Evolutionary conservation across 2,888 invertebrate genomes (phyloP).

Genomic region (Archips crataeganus): DNA sequence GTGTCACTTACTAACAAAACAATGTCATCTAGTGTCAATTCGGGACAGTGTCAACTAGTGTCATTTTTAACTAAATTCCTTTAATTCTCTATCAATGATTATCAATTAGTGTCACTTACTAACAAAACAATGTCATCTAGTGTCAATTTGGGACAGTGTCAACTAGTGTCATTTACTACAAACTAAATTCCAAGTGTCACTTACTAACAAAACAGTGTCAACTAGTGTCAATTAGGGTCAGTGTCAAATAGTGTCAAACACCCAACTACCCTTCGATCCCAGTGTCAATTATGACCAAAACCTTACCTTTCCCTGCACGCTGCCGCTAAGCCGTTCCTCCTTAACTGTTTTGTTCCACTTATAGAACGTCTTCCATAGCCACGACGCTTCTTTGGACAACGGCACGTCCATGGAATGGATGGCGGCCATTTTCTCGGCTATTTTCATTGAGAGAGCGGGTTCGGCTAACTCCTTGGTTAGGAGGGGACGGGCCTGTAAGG

Average conservation of each 20-base stretch:
- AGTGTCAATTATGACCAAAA: neutral
- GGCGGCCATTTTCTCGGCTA: slow-evolving; percentile 97
- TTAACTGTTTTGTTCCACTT: slow-evolving; percentile 89
- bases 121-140: no score
- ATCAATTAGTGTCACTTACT: no score
- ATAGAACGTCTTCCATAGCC: slow-evolving; percentile 96
- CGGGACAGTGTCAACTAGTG: no score
- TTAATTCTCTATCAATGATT: no score
- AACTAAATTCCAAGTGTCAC: no score
- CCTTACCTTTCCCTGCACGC: slow-evolving; percentile 59
- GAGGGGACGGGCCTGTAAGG: slow-evolving; percentile 92
- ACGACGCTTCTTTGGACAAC: slow-evolving; percentile 97
- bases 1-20: no score
- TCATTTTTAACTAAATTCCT: no score
- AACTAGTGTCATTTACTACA: no score
- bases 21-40: no score
- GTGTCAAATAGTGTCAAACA: neutral
- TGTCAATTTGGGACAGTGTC: no score
- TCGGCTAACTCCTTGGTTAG: slow-evolving; percentile 93
- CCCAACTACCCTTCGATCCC: no score
- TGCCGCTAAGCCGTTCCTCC: slow-evolving; percentile 60
- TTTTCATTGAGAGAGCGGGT: slow-evolving; percentile 91
- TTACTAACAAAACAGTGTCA: neutral
- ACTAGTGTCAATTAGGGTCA: no score
- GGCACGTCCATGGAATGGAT: slow-evolving; percentile 98